phyloP scores from a whole-genome alignment of 2,888 invertebrate species.

The Chrysina gloriosa region DNA sequence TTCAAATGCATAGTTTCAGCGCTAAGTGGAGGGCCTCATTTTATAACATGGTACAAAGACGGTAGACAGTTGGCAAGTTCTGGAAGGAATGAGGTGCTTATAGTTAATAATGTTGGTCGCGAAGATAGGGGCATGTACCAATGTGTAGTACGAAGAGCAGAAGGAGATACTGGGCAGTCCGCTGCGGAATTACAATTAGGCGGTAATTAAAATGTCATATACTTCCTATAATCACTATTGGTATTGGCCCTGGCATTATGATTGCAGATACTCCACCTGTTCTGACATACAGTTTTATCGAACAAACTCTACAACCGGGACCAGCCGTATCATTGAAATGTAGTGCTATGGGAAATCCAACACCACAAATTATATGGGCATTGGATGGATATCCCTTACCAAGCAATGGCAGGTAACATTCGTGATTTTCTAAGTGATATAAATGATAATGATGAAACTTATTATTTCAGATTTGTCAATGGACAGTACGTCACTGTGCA shows the following conservation, averaged over 20 bases:
- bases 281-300: conserved; percentile 80
- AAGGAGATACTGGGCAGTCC: conserved; percentile 81
- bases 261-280: conserved; percentile 79
- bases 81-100: conserved; percentile 73
- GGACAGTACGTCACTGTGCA: conserved; percentile 82
- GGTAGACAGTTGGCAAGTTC: conserved; percentile 75
- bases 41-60: conserved; percentile 72
- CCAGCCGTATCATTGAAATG: conserved; percentile 83
- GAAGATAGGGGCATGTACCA: conserved; percentile 84
- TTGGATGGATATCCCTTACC: conserved; percentile 79
- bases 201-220: conserved; percentile 66
- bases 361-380: conserved; percentile 81
- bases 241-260: neutral
- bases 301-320: conserved; percentile 82
- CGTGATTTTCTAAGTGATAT: neutral
- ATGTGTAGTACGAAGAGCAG: conserved; percentile 77
- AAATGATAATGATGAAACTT: neutral
- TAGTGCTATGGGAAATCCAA: conserved; percentile 80
- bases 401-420: conserved; percentile 67
- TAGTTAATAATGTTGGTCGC: conserved; percentile 75
- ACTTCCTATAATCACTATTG: conserved; percentile 19
- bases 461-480: conserved; percentile 74
- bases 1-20: conserved; percentile 73
- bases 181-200: conserved; percentile 80
- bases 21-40: conserved; percentile 67